A percentile compares a stretch with the other conserved stretches of the same genome.
Evolutionary conservation across 1,140 invertebrate species (phyloP).

Genomic region (Stegodyphus mimosarum): DNA sequence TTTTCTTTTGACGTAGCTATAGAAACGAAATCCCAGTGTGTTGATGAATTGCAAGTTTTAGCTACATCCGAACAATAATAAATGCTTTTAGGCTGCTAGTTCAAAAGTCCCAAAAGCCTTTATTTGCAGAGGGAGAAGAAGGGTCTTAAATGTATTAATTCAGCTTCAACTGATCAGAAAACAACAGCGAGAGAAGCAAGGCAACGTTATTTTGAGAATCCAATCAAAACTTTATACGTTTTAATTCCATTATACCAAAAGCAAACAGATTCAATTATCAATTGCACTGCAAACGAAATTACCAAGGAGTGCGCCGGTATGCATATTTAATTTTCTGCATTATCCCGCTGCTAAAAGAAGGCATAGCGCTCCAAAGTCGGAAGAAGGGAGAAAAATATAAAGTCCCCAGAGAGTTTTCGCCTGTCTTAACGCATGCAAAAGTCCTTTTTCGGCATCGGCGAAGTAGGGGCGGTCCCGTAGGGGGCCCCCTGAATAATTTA

Average conservation of each 20-base stretch:
- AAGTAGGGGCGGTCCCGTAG: neutral
- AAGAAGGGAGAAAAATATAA: slow-evolving; percentile 26
- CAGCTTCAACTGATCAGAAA: too few species aligned
- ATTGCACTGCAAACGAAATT: slow-evolving; percentile 52
- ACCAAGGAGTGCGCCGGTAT: slow-evolving; percentile 31
- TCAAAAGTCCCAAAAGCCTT: too few species aligned
- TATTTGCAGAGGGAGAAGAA: too few species aligned
- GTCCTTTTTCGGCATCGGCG: slow-evolving; percentile 35
- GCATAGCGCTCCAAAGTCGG: slow-evolving; percentile 1
- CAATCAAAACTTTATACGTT: slow-evolving; percentile 58
- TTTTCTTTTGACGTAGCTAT: too few species aligned
- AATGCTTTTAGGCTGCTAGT: too few species aligned
- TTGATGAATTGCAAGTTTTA: too few species aligned
- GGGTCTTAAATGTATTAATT: too few species aligned
- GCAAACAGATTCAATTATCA: slow-evolving; percentile 61
- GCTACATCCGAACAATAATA: too few species aligned
- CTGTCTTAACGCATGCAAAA: slow-evolving; percentile 50
- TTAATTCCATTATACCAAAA: slow-evolving; percentile 57
- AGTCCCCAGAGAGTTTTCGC: slow-evolving; percentile 24
- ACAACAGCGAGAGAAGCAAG: neutral
- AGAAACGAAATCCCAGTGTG: too few species aligned
- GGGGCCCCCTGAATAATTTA: slow-evolving; percentile 47
- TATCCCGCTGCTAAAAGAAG: slow-evolving; percentile 18
- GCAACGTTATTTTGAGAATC: slow-evolving; percentile 11
- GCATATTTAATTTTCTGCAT: slow-evolving; percentile 60